Conservation (phyloP, 1,140 invertebrate genomes). For the Mamestra configurata region DNA sequence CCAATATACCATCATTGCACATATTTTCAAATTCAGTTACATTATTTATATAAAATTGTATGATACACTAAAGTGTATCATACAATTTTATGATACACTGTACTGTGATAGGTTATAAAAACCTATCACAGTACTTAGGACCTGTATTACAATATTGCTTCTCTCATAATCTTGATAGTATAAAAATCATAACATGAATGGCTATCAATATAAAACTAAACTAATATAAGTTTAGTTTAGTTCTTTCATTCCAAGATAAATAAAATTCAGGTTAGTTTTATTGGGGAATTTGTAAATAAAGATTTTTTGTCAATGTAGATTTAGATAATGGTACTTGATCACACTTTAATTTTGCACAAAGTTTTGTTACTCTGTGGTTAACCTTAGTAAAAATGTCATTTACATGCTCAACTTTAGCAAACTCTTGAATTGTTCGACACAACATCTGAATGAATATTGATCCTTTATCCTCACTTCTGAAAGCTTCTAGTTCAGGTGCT, state of each 20-base stretch:
- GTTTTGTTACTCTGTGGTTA: conserved; percentile 65
- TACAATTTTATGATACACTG: too few species aligned
- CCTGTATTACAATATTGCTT: too few species aligned
- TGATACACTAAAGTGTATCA: too few species aligned
- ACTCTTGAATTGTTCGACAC: conserved; percentile 67
- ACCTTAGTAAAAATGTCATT: conserved; percentile 80
- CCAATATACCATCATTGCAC: too few species aligned
- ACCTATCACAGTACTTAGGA: too few species aligned
- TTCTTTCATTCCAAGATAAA: conserved; percentile 5
- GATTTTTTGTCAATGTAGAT: conserved; percentile 75
- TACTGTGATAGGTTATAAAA: too few species aligned
- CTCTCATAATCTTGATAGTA: too few species aligned
- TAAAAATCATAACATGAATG: too few species aligned
- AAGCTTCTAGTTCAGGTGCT: conserved; percentile 79
- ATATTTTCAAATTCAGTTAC: too few species aligned
- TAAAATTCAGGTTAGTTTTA: conserved; percentile 3
- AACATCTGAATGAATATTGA: conserved; percentile 81
- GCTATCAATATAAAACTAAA: too few species aligned
- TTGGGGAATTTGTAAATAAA: conserved; percentile 65
- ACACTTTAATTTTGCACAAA: conserved; percentile 65
- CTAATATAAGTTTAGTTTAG: too few species aligned
- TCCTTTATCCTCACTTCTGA: conserved; percentile 70
- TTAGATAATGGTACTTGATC: conserved; percentile 78
- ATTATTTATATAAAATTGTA: too few species aligned
- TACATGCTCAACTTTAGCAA: conserved; percentile 68